These are phyloP conservation scores for Odobenus rosmarus DNA, from an alignment of 2,113 vertebrate genomes.

Conservation along the genomic window DNA sequence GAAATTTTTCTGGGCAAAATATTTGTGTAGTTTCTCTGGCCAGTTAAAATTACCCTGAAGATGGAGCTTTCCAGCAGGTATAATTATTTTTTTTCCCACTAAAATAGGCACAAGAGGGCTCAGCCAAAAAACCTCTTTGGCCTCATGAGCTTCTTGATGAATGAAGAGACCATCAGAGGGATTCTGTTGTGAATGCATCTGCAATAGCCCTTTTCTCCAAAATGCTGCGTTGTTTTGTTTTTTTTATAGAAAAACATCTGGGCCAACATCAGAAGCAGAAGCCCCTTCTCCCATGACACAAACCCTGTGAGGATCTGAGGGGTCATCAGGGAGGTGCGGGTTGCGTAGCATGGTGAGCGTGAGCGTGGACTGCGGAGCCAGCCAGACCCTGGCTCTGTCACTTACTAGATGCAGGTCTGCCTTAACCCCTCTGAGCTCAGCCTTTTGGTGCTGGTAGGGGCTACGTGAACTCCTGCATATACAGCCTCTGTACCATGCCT, in stretches of 20 bases:
- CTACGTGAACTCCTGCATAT: fast-evolving
- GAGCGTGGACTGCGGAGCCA: not conserved
- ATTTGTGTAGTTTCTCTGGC: not conserved
- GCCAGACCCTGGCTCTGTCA: not conserved
- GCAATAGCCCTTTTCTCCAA: not conserved
- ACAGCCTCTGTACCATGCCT: not conserved
- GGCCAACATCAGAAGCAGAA: not conserved
- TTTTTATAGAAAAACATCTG: conserved; percentile 17
- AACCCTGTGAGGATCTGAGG: not conserved
- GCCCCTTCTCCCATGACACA: not conserved
- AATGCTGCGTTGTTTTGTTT: not conserved
- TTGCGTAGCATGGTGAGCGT: fast-evolving
- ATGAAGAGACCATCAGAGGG: not conserved
- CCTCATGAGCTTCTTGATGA: conserved; percentile 33
- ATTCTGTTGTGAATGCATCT: not conserved
- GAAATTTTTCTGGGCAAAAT: not conserved
- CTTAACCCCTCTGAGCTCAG: not conserved
- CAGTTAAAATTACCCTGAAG: not conserved
- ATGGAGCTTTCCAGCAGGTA: not conserved
- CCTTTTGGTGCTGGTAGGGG: not conserved
- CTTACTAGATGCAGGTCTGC: not conserved
- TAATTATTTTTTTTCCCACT: not conserved
- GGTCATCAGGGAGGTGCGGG: not conserved
- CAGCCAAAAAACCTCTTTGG: not conserved
- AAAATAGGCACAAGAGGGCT: not conserved